Conservation (phyloP, 2,888 invertebrate species). For the Panorpa germanica region DNA sequence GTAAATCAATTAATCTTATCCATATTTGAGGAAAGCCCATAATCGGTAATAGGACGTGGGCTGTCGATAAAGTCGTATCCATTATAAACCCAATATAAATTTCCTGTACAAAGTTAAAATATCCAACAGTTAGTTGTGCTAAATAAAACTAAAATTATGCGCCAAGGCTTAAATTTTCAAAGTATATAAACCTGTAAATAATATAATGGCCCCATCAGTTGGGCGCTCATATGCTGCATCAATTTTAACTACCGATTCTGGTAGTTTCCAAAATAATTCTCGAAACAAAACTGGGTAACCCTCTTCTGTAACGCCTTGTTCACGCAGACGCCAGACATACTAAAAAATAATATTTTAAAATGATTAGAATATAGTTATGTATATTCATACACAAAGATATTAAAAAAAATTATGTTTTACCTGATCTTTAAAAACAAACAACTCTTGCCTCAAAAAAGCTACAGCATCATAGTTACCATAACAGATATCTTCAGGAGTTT, state of each 20-base stretch:
- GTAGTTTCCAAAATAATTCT: conserved; percentile 39
- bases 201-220: conserved; percentile 42
- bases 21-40: conserved; percentile 39
- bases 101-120: conserved; percentile 23
- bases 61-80: conserved; percentile 33
- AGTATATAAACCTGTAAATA: conserved; percentile 36
- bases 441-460: conserved; percentile 34
- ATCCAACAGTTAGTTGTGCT: neutral
- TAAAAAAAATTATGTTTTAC: no score
- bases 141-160: conserved; percentile 6
- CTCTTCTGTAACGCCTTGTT: conserved; percentile 23
- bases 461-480: conserved; percentile 48
- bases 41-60: conserved; percentile 37
- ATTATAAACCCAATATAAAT: conserved; percentile 46
- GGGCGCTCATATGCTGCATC: conserved; percentile 52
- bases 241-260: conserved; percentile 30
- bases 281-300: conserved; percentile 33
- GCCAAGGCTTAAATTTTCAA: conserved; percentile 7
- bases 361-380: no score
- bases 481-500: conserved; percentile 38
- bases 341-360: no score
- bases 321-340: conserved; percentile 46
- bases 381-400: no score
- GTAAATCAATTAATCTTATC: conserved; percentile 43
- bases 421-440: conserved; percentile 38